Evolutionary conservation across 2,113 vertebrate species (phyloP), one percentile per base, ranked within the genome.

Genomic region (Tragelaphus buxtoni): DNA sequence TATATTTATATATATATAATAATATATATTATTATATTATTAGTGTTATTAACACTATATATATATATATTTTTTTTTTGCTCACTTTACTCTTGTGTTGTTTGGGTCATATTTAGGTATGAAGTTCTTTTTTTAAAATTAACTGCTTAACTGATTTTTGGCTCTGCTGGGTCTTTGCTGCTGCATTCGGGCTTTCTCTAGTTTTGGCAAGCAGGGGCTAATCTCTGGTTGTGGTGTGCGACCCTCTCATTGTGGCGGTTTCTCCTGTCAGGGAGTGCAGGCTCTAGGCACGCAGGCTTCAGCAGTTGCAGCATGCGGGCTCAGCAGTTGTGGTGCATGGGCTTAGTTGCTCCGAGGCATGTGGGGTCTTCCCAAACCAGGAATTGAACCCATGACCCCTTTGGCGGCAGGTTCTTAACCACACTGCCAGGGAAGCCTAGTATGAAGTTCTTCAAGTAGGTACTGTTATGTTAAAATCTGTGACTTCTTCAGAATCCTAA

Each of bases 231-330:
- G n/a, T 35, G 63, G n/a, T 35, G n/a, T 0, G 9, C 63, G 35
- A 0, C 9, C n/a, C 22, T 42, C 39, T 74, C 10, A 12, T 1
- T 3, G 69, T 42, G 35, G 69, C 0, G 39, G 10, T 5, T 74
- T 42, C 39, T 24, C 35, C 42, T 74, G 69, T 4, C 13, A 11
- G 20, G 3, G 11, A 13, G 35, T 3, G 1, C 39, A 74, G 35
- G 39, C 22, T 26, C 10, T 26, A 13, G 5, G 69, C 69, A 26
- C 5, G 3, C 11, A 26, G 69, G 35, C 39, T 4, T 74, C 39
- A 74, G 39, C 6, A 14, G 69, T 12, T 74, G 35, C 35, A 7
- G 22, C 35, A 26, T 0, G 0, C 0, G 3, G 69, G 35, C 69
- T 74, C 69, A 74, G 35, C 4, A 74, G 20, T 26, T 74, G 35